These are phyloP conservation scores for Hydrozoanthus tunicans DNA, from an alignment of 64 coral and sea anemone species.

Conservation along the genomic window DNA sequence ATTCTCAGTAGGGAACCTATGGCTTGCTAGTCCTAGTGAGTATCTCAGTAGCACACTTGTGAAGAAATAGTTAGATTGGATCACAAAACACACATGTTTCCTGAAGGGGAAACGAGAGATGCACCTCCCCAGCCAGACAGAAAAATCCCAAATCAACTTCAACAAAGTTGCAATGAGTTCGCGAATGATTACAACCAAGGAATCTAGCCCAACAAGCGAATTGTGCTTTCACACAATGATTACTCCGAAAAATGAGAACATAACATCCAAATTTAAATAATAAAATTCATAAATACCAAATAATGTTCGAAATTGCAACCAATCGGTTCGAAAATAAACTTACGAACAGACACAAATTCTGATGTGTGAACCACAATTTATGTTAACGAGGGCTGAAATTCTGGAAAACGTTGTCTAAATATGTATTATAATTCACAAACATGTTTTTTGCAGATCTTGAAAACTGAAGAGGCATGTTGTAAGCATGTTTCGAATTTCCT, in stretches of 20 bases:
- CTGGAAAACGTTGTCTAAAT: background rate
- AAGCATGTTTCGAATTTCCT: background rate
- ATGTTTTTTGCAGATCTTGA: constrained; percentile 21
- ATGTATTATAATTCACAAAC: constrained; percentile 3
- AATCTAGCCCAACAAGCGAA: background rate
- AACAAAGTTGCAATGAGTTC: background rate
- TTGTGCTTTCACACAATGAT: constrained; percentile 1
- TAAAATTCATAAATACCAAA: background rate
- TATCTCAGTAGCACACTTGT: constrained; percentile 35
- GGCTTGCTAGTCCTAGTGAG: constrained; percentile 28
- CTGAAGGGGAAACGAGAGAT: background rate
- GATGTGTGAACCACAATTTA: background rate
- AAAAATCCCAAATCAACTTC: constrained; percentile 40
- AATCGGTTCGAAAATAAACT: background rate
- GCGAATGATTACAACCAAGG: background rate
- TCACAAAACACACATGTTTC: constrained; percentile 24
- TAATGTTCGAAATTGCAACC: background rate
- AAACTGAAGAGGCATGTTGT: background rate
- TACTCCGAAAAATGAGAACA: background rate
- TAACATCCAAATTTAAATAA: constrained; percentile 6
- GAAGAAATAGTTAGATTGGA: constrained; percentile 25
- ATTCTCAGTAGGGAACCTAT: constrained; percentile 18
- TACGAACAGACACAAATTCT: background rate
- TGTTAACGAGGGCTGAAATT: constrained; percentile 6
- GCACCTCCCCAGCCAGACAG: background rate